A percentile compares a stretch with the other conserved stretches of the same genome.
These are phyloP conservation scores for Leptinotarsa juncta DNA, from an alignment of 2,888 invertebrate genomes.

Conservation along the genomic window DNA sequence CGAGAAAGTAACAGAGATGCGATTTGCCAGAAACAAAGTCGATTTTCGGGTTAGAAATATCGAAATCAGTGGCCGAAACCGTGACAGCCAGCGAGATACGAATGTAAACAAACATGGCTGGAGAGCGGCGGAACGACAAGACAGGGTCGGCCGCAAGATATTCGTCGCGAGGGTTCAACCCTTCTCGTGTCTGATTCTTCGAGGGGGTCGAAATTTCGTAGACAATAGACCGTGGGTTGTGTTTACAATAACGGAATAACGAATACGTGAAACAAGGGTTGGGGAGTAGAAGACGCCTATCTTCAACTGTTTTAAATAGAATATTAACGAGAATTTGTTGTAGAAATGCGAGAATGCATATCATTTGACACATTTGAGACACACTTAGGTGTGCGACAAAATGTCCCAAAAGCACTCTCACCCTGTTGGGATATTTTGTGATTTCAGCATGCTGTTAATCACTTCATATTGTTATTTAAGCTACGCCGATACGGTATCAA, in stretches of 20 bases:
- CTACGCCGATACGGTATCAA: too few relatives aligned
- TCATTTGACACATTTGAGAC: too few relatives aligned
- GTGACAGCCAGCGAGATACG: conserved; percentile 54
- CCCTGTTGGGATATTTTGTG: too few relatives aligned
- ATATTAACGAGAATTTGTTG: too few relatives aligned
- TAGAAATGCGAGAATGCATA: too few relatives aligned
- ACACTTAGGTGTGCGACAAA: too few relatives aligned
- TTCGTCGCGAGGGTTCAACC: conserved; percentile 46
- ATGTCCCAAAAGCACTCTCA: too few relatives aligned
- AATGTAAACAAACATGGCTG: conserved; percentile 61
- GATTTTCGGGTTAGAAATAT: conserved; percentile 24
- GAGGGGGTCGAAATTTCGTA: conserved; percentile 41
- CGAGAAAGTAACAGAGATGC: conserved; percentile 11
- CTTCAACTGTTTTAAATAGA: too few relatives aligned
- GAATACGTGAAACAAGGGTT: too few relatives aligned
- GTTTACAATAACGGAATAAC: not conserved
- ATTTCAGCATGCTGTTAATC: too few relatives aligned
- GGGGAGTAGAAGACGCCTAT: too few relatives aligned
- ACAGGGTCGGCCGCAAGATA: conserved; percentile 20
- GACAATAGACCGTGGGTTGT: conserved; percentile 4
- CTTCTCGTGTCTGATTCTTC: conserved; percentile 51
- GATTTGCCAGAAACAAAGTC: conserved; percentile 13
- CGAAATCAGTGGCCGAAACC: conserved; percentile 25
- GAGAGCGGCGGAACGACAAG: conserved; percentile 11
- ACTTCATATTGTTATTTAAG: too few relatives aligned